phyloP scores from a whole-genome alignment of 2,888 invertebrate species.

The Andrena camellia region DNA sequence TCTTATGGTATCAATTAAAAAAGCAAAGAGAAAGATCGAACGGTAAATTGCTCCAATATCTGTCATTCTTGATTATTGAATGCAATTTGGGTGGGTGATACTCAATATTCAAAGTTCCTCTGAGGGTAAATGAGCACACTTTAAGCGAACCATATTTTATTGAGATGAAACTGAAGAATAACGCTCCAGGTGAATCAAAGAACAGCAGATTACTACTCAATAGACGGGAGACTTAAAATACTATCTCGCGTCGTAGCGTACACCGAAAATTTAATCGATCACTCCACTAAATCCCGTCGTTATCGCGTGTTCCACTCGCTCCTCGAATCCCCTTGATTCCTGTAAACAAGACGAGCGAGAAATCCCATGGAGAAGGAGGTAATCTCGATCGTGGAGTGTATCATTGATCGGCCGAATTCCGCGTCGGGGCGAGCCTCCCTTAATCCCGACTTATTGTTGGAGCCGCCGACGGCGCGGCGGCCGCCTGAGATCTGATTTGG shows the following conservation, averaged over 20 bases:
- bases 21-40: no score
- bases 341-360: not conserved
- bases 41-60: no score
- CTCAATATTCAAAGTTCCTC: no score
- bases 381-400: constrained; percentile 42
- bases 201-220: no score
- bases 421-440: constrained; percentile 26
- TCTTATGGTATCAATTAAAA: no score
- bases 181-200: no score
- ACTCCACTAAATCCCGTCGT: not conserved
- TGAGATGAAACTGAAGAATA: no score
- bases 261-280: not conserved
- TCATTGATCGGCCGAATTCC: constrained; percentile 36
- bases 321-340: constrained; percentile 12
- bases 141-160: no score
- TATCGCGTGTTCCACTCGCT: not conserved
- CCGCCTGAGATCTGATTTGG: constrained; percentile 58
- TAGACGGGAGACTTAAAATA: no score
- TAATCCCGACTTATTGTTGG: constrained; percentile 64
- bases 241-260: not conserved
- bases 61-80: no score
- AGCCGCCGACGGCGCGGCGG: constrained; percentile 50
- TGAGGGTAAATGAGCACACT: no score
- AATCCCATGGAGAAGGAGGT: not conserved
- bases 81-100: no score